Base-by-base conservation (phyloP, 2,888 invertebrate species). In the Drosophila buzzatii region DNA sequence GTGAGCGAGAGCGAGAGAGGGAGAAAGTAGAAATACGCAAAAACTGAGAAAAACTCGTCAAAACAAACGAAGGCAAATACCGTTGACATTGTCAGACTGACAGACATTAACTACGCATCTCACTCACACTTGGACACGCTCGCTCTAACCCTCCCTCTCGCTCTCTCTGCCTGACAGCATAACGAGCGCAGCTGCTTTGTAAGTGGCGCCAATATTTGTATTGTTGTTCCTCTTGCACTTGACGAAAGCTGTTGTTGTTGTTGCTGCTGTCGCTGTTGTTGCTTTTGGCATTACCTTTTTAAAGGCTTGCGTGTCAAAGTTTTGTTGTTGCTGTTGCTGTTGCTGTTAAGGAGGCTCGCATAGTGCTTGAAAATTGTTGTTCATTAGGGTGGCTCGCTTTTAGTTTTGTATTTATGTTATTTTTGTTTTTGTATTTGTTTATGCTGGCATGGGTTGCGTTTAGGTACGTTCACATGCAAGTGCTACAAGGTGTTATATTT, bases 401-500 rank as follows among this genome's bases (percentile, higher is more conserved):
- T 44, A 23, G 35, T 31, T 58, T 58, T 23, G 33, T 35, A 35
- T 18, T 31, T 41, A 5, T 44, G 10, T 20, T 31, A 23, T 33
- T 6, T 42, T 20, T 27, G 7, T 31, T n/a, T 33, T 51, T 27
- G 27, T 27, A 1, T 5, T 27, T 27, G 27, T 27, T 27, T 27
- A 5, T 27, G 27, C 6, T 60, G 18, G 49, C n/a, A 20, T 12
- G 52, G 44, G 45, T 31, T 62, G 55, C 39, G 51, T 23, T 70
- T 56, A 27, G 61, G 57, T 67, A 53, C 59, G 53, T 49, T 70
- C 69, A 58, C 85, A 85, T 84, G 84, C 85, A 84, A 85, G 84
- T 84, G 86, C 74, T 76, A 70, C 61, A 81, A 88, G 86, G 87
- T 87, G 87, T 88, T 85, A 83, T 85, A 75, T 59, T 83, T 87